Percentiles rank a stretch among this genome's conserved stretches.
Evolutionary conservation across 2,113 vertebrate genomes (phyloP).

Genomic region (Procapra przewalskii): DNA sequence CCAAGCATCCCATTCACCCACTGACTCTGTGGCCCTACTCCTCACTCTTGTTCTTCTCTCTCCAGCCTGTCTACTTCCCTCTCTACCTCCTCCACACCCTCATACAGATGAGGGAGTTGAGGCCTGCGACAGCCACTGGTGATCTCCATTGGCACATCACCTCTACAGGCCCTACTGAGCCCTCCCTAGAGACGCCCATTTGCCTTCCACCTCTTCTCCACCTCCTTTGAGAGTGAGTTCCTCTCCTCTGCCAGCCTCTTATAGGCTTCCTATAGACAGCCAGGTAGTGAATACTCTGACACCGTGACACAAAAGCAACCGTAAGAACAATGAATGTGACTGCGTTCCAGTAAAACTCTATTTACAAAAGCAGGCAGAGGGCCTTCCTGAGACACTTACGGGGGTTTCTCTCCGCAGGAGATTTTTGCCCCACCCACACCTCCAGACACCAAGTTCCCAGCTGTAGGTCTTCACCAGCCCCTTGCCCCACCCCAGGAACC

Average conservation of each 20-base stretch:
- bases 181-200: fast-evolving
- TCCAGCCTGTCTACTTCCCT: background rate
- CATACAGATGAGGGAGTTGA: background rate
- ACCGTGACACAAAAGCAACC: background rate
- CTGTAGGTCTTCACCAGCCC: background rate
- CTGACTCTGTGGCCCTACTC: background rate
- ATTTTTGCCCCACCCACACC: background rate
- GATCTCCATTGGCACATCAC: no score
- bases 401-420: background rate
- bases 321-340: fast-evolving
- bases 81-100: no score
- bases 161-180: background rate
- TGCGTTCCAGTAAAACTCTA: background rate
- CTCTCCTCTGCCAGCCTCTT: background rate
- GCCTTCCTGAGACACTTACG: fast-evolving
- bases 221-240: background rate
- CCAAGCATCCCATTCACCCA: background rate
- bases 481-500: background rate
- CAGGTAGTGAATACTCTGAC: background rate
- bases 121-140: fast-evolving
- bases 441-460: background rate
- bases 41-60: background rate
- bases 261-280: background rate
- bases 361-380: background rate
- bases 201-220: background rate